phyloP scores from a whole-genome alignment of 1,140 invertebrate species.

The Drosophila arizonae region DNA sequence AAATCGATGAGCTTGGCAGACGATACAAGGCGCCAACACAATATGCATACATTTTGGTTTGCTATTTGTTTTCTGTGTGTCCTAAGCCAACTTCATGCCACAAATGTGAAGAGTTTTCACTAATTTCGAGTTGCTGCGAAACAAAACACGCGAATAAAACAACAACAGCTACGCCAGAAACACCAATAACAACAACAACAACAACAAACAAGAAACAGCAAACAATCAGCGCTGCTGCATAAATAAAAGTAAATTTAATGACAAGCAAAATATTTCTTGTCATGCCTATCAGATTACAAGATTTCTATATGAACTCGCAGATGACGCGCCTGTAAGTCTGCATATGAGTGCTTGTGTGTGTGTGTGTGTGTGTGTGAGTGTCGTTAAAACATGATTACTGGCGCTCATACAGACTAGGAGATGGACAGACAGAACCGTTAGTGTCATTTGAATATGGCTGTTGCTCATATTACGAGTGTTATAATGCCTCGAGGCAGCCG shows the following conservation, averaged over 20 bases:
- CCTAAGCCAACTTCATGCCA: slow-evolving; percentile 62
- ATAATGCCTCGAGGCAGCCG: slow-evolving; percentile 58
- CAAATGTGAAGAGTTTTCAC: slow-evolving; percentile 79
- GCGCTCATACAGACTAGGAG: slow-evolving; percentile 53
- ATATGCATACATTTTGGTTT: slow-evolving; percentile 59
- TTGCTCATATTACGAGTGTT: slow-evolving; percentile 63
- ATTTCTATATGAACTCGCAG: slow-evolving; percentile 76
- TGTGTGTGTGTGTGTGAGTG: slow-evolving; percentile 44
- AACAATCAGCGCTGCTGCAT: slow-evolving; percentile 75
- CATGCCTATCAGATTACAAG: slow-evolving; percentile 81
- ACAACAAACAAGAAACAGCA: slow-evolving; percentile 54
- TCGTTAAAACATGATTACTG: slow-evolving; percentile 80
- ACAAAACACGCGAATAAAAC: slow-evolving; percentile 77
- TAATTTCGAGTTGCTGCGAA: slow-evolving; percentile 75
- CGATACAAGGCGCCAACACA: slow-evolving; percentile 66
- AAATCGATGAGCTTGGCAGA: slow-evolving; percentile 69
- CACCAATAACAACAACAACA: slow-evolving; percentile 46
- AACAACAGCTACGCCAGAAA: slow-evolving; percentile 38
- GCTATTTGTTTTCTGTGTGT: background rate
- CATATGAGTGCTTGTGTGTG: slow-evolving; percentile 20
- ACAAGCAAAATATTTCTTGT: slow-evolving; percentile 81
- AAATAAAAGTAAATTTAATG: slow-evolving; percentile 82
- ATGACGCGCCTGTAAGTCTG: slow-evolving; percentile 63
- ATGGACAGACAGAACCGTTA: slow-evolving; percentile 73
- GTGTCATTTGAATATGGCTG: slow-evolving; percentile 77